Percentiles rank a stretch among this genome's conserved stretches.
Evolutionary conservation across 1,140 invertebrate genomes (phyloP).

Genomic region (Hormaphis cornu): DNA sequence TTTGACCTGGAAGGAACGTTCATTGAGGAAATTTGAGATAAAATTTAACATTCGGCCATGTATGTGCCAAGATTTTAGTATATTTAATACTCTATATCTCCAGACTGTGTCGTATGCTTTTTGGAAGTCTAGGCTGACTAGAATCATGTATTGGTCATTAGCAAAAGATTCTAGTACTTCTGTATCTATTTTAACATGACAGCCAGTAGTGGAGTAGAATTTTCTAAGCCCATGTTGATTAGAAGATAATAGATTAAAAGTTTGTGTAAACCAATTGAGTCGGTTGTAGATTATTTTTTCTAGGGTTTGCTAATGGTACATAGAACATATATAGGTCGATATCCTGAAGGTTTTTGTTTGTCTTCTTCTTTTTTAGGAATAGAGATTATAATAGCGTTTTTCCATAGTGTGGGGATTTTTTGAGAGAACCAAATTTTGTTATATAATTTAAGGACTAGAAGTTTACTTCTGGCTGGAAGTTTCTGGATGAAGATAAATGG

Average conservation of each 20-base stretch:
- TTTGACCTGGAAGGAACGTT: not conserved
- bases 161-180: not conserved
- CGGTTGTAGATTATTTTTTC: not conserved
- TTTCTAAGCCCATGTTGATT: not conserved
- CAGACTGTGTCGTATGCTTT: not conserved
- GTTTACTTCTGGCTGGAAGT: too few species aligned
- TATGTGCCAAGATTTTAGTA: not conserved
- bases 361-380: too few species aligned
- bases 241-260: not conserved
- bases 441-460: too few species aligned
- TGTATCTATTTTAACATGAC: not conserved
- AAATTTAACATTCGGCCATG: not conserved
- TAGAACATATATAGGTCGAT: slow-evolving; percentile 48
- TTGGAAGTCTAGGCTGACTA: not conserved
- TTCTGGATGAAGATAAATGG: too few species aligned
- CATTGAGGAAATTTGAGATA: not conserved
- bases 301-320: not conserved
- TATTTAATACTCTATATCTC: not conserved
- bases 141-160: not conserved
- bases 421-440: too few species aligned
- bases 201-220: not conserved
- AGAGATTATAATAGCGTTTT: too few species aligned
- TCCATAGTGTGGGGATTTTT: too few species aligned
- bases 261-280: not conserved
- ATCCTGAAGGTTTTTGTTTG: too few species aligned